Evolutionary conservation across 2,888 invertebrate genomes (phyloP), one percentile per base, ranked within the genome.

Genomic region (Rhagium mordax): DNA sequence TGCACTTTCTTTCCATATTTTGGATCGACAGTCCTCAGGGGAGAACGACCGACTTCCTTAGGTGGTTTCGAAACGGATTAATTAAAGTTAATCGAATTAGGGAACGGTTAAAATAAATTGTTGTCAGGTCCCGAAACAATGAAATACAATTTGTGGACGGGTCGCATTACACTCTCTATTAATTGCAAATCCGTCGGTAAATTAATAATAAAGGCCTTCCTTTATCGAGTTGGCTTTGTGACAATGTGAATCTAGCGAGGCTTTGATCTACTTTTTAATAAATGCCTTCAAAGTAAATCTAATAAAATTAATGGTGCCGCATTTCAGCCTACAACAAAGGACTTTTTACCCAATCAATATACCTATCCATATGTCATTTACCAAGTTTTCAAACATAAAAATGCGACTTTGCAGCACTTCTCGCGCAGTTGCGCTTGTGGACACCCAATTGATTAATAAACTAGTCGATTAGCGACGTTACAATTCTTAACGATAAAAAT

Each of bases 341-440:
- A 10, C 59, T 20, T 59, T 59, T 59, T 59, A 41, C 29, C 16
- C 33, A 16, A 59, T 41, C 59, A 18, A 59, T 59, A 41, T 41
- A 13, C 33, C 59, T 59, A 59, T n/a, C n/a, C n/a, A n/a, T 27
- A 55, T 29, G 16, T 59, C 59, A 33, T 29, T 59, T 33, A 33
- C 18, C 20, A 10, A 33, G 18, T 33, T 59, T 33, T 18, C 33
- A 59, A 33, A 33, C 20, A 20, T 18, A 59, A 59, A 59, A 41
- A 59, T 59, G 16, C 7, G 18, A 33, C 8, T 33, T 33, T 20
- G 33, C 6, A 16, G 16, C 20, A 13, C 20, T 33, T 16, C 10
- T 41, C n/a, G n/a, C n/a, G n/a, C n/a, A n/a, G n/a, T n/a, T n/a
- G n/a, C n/a, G n/a, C n/a, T n/a, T n/a, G n/a, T n/a, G n/a, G n/a